phyloP scores from a whole-genome alignment of 2,888 invertebrate genomes.

The Pteria penguin region DNA sequence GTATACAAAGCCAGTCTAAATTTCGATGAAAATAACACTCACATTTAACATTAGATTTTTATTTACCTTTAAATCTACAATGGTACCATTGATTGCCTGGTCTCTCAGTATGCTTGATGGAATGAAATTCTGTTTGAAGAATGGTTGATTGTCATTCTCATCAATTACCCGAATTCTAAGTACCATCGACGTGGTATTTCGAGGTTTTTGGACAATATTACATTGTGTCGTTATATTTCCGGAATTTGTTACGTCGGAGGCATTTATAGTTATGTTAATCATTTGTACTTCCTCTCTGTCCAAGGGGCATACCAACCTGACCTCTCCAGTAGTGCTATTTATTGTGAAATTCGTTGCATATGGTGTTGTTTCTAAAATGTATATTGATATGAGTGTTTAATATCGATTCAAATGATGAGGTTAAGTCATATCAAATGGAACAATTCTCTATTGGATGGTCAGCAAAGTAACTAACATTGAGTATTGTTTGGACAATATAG shows the following conservation, averaged over 20 bases:
- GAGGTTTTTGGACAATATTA: neutral
- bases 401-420: no score
- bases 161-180: slow-evolving; percentile 12
- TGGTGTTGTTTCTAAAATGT: neutral
- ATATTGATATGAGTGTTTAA: no score
- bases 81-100: neutral
- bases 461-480: no score
- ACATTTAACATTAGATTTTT: no score
- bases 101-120: slow-evolving; percentile 11
- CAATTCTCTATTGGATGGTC: no score
- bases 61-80: slow-evolving; percentile 23
- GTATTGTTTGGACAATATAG: no score
- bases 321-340: neutral
- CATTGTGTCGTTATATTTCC: slow-evolving; percentile 5
- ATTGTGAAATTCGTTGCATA: neutral
- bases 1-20: no score
- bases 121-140: neutral
- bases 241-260: neutral
- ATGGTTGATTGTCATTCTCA: slow-evolving; percentile 31
- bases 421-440: no score
- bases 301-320: neutral
- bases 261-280: neutral
- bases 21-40: no score
- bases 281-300: slow-evolving; percentile 16
- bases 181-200: neutral